Percentiles rank a stretch among this genome's conserved stretches.
These are phyloP conservation scores for Ictalurus furcatus DNA, from an alignment of 2,113 vertebrate species.

Conservation along the genomic window DNA sequence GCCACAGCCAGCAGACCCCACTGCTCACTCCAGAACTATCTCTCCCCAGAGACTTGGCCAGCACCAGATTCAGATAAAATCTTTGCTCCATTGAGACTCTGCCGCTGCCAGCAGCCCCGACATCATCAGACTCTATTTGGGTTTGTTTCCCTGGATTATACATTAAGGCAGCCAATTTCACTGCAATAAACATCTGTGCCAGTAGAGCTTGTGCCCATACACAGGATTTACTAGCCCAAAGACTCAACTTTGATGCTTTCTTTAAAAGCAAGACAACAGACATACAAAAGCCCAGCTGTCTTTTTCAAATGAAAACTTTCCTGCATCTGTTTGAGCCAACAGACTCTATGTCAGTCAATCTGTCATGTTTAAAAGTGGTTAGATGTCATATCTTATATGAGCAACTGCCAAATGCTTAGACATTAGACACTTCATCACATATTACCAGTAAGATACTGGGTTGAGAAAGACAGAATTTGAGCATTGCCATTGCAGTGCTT, in stretches of 20 bases:
- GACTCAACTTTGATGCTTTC: slow-evolving; percentile 28
- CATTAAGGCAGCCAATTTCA: slow-evolving; percentile 35
- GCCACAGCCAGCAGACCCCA: slow-evolving; percentile 29
- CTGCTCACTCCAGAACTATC: slow-evolving; percentile 31
- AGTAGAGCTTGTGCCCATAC: slow-evolving; percentile 11
- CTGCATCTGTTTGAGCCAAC: not conserved
- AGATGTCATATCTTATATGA: slow-evolving; percentile 7
- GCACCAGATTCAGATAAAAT: slow-evolving; percentile 32
- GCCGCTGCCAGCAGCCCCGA: slow-evolving; percentile 29
- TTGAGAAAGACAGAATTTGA: not conserved
- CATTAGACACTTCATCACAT: not conserved
- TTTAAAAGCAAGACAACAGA: slow-evolving; percentile 11
- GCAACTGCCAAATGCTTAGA: not conserved
- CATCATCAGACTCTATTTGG: slow-evolving; percentile 25
- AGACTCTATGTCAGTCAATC: slow-evolving; percentile 26
- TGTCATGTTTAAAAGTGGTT: not conserved
- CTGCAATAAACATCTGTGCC: slow-evolving; percentile 4
- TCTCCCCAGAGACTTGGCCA: slow-evolving; percentile 35
- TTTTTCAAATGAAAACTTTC: not conserved
- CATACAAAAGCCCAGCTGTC: slow-evolving; percentile 33
- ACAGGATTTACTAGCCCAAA: not conserved
- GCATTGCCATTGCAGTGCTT: not conserved
- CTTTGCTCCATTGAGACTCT: slow-evolving; percentile 1
- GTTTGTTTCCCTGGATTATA: slow-evolving; percentile 31
- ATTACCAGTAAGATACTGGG: not conserved